Conservation (phyloP, 2,888 invertebrate genomes). For the Philopedon plagiatum region DNA sequence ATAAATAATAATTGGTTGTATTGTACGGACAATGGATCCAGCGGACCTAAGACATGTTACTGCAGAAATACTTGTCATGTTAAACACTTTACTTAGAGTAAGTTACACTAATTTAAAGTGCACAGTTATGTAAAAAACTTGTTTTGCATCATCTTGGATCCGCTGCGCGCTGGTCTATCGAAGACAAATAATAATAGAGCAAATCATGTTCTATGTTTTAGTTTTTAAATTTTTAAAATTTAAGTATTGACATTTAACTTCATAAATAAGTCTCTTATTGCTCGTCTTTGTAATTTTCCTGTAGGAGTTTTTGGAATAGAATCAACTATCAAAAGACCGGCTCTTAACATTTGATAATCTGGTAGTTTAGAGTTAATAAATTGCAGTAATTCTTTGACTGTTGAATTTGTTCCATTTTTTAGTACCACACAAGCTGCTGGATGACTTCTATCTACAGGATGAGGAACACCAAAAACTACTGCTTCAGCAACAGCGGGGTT, state of each 20-base stretch:
- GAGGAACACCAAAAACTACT: conserved; percentile 58
- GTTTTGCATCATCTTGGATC: too few species aligned
- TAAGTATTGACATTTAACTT: neutral
- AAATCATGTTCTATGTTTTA: too few species aligned
- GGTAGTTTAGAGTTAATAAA: conserved; percentile 56
- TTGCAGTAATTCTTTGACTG: conserved; percentile 50
- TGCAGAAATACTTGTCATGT: too few species aligned
- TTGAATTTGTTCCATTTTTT: neutral
- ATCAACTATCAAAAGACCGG: conserved; percentile 57
- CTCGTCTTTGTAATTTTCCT: conserved; percentile 40
- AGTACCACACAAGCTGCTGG: conserved; percentile 56
- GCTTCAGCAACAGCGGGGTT: conserved; percentile 60
- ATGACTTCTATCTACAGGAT: conserved; percentile 57
- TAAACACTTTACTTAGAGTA: too few species aligned
- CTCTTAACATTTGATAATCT: conserved; percentile 58
- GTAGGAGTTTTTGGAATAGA: conserved; percentile 58
- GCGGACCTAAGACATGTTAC: too few species aligned
- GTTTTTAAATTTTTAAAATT: too few species aligned
- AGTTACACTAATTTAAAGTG: too few species aligned
- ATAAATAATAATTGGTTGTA: too few species aligned
- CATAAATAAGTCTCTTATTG: neutral
- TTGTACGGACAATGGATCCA: too few species aligned
- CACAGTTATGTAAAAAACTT: too few species aligned
- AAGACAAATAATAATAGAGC: too few species aligned
- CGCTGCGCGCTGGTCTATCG: too few species aligned